Percentiles rank a stretch among this genome's conserved stretches.
phyloP scores from a whole-genome alignment of 30 jellyfish, hydroid and myxozoan species.

The Hydra vulgaris region DNA sequence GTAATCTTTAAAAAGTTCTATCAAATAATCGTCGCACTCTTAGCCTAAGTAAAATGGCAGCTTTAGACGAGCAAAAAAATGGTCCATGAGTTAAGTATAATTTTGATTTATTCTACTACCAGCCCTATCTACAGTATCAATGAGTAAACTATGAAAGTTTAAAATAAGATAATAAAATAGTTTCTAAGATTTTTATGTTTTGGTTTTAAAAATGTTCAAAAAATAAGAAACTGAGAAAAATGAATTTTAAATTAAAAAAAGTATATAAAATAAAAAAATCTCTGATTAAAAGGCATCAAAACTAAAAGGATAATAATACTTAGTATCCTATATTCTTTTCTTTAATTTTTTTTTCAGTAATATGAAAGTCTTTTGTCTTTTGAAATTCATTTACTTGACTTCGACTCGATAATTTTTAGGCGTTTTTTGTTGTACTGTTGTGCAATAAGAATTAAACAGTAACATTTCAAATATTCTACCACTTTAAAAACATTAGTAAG shows the following conservation, averaged over 20 bases:
- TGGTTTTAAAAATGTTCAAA: neutral
- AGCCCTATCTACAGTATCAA: neutral
- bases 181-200: neutral
- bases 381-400: neutral
- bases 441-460: neutral
- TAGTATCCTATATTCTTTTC: neutral
- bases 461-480: neutral
- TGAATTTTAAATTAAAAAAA: no score
- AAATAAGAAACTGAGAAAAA: neutral
- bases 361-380: neutral
- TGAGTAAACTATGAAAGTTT: neutral
- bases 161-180: neutral
- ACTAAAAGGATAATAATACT: neutral
- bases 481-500: neutral
- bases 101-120: neutral
- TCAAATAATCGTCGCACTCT: no score
- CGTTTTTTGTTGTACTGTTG: neutral
- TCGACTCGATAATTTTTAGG: neutral
- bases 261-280: neutral
- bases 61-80: neutral
- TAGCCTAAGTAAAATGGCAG: neutral
- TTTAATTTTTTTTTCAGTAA: neutral
- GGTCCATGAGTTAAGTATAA: neutral
- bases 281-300: neutral
- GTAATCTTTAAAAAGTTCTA: no score